These are phyloP conservation scores for Muscicapa comitata DNA, from an alignment of 2,797 vertebrate genomes.

Conservation along the genomic window DNA sequence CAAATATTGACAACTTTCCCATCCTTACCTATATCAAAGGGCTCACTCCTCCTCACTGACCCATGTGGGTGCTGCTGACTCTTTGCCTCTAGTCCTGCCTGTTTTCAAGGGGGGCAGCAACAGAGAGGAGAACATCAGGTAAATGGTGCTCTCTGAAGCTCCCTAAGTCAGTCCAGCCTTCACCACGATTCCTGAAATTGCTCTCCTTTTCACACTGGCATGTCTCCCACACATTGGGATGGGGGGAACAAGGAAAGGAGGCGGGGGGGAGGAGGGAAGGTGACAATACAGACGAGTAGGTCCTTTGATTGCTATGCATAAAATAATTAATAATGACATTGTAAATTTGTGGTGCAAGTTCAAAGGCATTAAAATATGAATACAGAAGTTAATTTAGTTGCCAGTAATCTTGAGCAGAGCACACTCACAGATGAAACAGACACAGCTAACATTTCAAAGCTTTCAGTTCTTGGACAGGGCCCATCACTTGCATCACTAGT, in stretches of 20 bases:
- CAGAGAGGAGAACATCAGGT: neutral
- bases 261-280: neutral
- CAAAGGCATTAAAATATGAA: neutral
- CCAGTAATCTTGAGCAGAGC: neutral
- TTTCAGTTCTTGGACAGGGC: neutral
- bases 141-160: neutral
- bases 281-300: neutral
- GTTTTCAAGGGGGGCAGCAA: neutral
- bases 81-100: neutral
- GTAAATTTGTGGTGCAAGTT: neutral
- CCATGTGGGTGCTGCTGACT: neutral
- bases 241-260: fast-evolving
- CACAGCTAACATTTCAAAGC: neutral
- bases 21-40: neutral
- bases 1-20: neutral
- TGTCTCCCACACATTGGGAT: neutral
- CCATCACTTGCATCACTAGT: neutral
- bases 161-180: neutral
- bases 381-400: neutral
- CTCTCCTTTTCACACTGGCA: neutral
- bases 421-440: neutral
- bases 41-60: neutral
- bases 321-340: neutral
- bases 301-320: neutral
- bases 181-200: neutral